Evolutionary conservation across 2,888 invertebrate species (phyloP).

Genomic region (Drosophila setosimentum): DNA sequence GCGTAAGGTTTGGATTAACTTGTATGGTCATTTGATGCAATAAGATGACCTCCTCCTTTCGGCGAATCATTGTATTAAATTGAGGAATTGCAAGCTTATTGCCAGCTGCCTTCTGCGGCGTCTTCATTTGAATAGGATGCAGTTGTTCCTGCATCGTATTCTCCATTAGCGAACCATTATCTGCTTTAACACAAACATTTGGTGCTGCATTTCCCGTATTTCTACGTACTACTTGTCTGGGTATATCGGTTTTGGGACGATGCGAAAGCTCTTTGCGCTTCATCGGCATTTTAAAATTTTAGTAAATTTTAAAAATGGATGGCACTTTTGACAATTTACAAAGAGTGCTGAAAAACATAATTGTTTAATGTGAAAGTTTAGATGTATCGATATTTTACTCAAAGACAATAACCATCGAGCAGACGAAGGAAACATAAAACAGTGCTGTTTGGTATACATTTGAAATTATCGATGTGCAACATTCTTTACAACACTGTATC

Average conservation of each 20-base stretch:
- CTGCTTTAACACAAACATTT: constrained; percentile 25
- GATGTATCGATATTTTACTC: background rate
- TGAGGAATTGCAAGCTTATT: constrained; percentile 58
- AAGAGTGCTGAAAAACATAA: background rate
- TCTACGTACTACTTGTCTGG: constrained; percentile 6
- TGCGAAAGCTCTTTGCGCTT: constrained; percentile 22
- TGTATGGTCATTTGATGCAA: constrained; percentile 36
- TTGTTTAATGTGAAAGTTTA: background rate
- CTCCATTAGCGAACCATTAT: constrained; percentile 24
- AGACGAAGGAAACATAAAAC: background rate
- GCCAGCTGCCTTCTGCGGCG: background rate
- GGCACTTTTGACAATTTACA: constrained; percentile 12
- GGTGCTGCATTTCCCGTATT: background rate
- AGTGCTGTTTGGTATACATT: background rate
- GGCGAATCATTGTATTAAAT: constrained; percentile 66
- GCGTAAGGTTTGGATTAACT: constrained; percentile 51
- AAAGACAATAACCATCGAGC: background rate
- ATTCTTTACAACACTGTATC: constrained; percentile 30
- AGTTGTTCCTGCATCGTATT: background rate
- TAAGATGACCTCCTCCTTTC: constrained; percentile 53
- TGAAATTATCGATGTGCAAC: background rate
- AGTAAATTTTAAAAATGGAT: background rate
- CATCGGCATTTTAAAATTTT: constrained; percentile 49
- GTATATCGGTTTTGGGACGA: constrained; percentile 15
- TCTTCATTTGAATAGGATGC: no score